phyloP scores from a whole-genome alignment of 2,888 invertebrate species.

The Aphelenchoides bicaudatus region DNA sequence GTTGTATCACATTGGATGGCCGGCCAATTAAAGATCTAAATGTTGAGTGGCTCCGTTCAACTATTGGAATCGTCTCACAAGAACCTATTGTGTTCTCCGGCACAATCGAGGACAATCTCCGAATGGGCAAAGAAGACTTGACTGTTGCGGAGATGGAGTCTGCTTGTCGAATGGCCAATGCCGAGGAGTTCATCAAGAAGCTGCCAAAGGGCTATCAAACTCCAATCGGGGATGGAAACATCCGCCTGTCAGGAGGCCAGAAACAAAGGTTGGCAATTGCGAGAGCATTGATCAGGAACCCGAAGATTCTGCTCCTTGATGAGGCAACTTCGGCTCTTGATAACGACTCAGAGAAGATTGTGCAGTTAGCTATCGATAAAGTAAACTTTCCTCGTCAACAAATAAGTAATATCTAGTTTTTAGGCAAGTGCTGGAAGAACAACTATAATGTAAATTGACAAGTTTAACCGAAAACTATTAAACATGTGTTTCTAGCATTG shows the following conservation, averaged over 20 bases:
- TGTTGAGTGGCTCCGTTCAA: slow-evolving; percentile 60
- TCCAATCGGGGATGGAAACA: slow-evolving; percentile 62
- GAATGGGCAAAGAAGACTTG: slow-evolving; percentile 62
- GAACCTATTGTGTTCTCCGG: slow-evolving; percentile 63
- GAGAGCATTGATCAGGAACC: slow-evolving; percentile 61
- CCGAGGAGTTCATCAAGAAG: slow-evolving; percentile 62
- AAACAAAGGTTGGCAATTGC: slow-evolving; percentile 61
- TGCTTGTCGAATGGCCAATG: slow-evolving; percentile 59
- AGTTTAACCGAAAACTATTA: too few relatives aligned
- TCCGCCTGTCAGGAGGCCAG: slow-evolving; percentile 62
- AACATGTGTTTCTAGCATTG: too few relatives aligned
- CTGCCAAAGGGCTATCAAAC: slow-evolving; percentile 62
- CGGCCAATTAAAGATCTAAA: slow-evolving; percentile 47
- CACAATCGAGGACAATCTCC: slow-evolving; percentile 61
- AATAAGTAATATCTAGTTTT: not conserved
- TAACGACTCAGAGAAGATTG: slow-evolving; percentile 64
- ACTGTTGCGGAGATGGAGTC: slow-evolving; percentile 33
- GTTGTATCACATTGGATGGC: slow-evolving; percentile 30
- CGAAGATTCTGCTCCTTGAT: slow-evolving; percentile 61
- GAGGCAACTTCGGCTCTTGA: slow-evolving; percentile 62
- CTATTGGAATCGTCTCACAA: slow-evolving; percentile 63
- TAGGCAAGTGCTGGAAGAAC: slow-evolving; percentile 61
- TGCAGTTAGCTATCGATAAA: slow-evolving; percentile 64
- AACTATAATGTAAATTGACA: too few relatives aligned
- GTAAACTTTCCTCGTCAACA: not conserved